Evolutionary conservation across 2,888 invertebrate species (phyloP).

Genomic region (Nineta flava): DNA sequence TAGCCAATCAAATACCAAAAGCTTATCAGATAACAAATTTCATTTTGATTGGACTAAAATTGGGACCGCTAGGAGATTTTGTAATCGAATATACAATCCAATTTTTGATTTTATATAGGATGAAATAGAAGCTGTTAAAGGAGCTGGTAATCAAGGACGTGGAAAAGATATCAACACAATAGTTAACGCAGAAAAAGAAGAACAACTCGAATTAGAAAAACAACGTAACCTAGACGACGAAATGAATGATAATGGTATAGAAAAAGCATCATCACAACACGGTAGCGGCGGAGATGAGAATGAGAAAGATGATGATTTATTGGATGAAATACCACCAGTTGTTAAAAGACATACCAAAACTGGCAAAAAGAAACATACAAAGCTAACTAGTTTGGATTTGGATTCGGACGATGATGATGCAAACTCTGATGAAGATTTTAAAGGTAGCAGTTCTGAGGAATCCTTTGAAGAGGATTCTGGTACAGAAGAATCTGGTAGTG

Average conservation of each 20-base stretch:
- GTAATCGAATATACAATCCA: too few relatives aligned
- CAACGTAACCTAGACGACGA: constrained; percentile 12
- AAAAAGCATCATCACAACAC: constrained; percentile 9
- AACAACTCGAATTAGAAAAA: constrained; percentile 23
- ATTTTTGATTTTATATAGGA: too few relatives aligned
- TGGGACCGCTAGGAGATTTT: too few relatives aligned
- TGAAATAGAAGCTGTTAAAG: constrained; percentile 57
- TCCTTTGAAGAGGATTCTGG: constrained; percentile 36
- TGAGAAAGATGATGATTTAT: constrained; percentile 7
- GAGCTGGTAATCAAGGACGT: constrained; percentile 64
- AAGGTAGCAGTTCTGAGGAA: constrained; percentile 47
- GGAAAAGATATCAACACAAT: constrained; percentile 91
- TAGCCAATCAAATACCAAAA: too few relatives aligned
- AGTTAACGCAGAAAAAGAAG: constrained; percentile 59
- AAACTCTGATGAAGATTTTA: constrained; percentile 81
- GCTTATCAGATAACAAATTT: too few relatives aligned
- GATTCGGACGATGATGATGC: constrained; percentile 65
- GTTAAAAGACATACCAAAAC: constrained; percentile 16
- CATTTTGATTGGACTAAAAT: too few relatives aligned
- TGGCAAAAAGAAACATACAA: constrained; percentile 48
- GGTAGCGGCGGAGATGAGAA: constrained; percentile 12
- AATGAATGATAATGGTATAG: constrained; percentile 13
- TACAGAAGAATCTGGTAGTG: constrained; percentile 36
- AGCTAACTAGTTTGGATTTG: constrained; percentile 66
- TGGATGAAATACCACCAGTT: constrained; percentile 21